These are phyloP conservation scores for Isichthys henryi DNA, from an alignment of 2,113 vertebrate species.

Conservation along the genomic window DNA sequence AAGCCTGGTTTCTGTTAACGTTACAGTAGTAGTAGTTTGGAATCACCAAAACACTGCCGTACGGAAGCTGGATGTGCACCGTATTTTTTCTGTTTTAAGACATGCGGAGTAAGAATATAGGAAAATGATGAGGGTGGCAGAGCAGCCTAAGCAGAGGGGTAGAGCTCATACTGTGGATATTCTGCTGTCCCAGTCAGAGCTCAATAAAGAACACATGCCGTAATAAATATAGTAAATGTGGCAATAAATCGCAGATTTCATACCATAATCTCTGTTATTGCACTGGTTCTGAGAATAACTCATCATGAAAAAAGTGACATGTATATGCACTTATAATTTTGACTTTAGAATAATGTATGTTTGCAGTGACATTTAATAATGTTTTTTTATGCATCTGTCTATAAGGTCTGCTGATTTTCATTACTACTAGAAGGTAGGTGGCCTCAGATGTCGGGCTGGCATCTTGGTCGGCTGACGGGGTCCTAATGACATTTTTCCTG, in stretches of 20 bases:
- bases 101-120: background rate
- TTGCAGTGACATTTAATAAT: background rate
- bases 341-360: background rate
- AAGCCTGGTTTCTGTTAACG: background rate
- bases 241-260: background rate
- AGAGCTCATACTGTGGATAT: background rate
- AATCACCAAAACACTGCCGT: background rate
- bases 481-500: background rate
- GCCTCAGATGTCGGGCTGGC: background rate
- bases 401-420: background rate
- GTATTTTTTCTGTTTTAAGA: background rate
- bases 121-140: background rate
- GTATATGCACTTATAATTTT: background rate
- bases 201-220: background rate
- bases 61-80: background rate
- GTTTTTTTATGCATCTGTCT: background rate
- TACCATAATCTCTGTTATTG: background rate
- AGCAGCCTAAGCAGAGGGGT: background rate
- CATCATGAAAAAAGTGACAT: background rate
- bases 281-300: background rate
- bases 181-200: background rate
- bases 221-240: background rate
- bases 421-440: background rate
- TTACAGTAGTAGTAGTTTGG: background rate
- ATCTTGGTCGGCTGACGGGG: background rate